Base-by-base conservation (phyloP, 2,113 vertebrate species). In the Zeus faber region DNA sequence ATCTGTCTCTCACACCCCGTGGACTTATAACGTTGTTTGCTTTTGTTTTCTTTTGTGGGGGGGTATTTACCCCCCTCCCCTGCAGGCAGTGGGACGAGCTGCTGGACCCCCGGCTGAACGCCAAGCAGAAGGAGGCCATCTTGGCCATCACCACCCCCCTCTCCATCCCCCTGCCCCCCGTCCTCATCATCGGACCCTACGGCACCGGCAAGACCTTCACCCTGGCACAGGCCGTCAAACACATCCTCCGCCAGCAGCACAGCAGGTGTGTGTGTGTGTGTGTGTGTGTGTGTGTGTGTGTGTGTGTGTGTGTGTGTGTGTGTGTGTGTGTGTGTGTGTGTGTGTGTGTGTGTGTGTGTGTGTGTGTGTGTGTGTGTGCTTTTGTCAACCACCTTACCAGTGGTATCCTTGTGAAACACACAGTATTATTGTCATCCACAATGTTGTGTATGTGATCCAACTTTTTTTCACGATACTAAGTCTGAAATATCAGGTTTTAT, bases 201-300 rank as follows among this genome's bases (percentile, higher is more conserved):
- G 97, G 97, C 81, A 99, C 97, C 35, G 97, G 97, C 77, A 98
- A 99, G 88, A 99, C 97, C 0, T 99, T 99, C 90, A 98, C 97
- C 16, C 87, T 99, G 79, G 97, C 97, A 66, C 97, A 99, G 91
- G 97, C 95, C 26, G 96, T 98, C 83, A 99, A 95, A 83, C 97
- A 99, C 85, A 98, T 98, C 62, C 94, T 99, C 49, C 94, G 95
- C 70, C 97, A 98, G 73, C 93, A 93, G 54, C 89, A 92, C 50
- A 91, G 92, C 73, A 95, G 96, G 97, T 98, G 47, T 53, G 83
- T 64, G 5, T 46, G 29, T 14, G 6, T 20, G 14, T 20, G 7
- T 49, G 11, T 7, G n/a, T 31, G 7, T 20, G n/a, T 45, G 5
- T 43, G 24, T 2, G 4, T 11, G 8, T 7, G 33, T 26, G 6